phyloP scores from a whole-genome alignment of 2,113 vertebrate genomes.

The Halcyon malimbica region DNA sequence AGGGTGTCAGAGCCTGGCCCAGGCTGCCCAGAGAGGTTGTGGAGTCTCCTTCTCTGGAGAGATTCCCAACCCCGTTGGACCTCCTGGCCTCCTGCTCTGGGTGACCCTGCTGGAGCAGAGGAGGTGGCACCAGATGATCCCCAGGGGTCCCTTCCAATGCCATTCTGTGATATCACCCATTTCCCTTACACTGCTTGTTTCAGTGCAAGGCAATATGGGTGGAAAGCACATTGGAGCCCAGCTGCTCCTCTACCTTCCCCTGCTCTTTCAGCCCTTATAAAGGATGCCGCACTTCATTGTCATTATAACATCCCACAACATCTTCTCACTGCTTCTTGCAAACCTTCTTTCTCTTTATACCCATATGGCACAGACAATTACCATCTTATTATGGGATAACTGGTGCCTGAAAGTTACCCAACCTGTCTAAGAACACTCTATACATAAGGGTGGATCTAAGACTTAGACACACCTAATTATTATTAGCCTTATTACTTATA shows the following conservation, averaged over 20 bases:
- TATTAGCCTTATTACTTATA: background rate
- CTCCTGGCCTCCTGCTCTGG: too few relatives aligned
- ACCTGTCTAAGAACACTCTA: background rate
- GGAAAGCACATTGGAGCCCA: too few relatives aligned
- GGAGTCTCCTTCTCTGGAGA: too few relatives aligned
- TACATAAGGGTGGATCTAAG: background rate
- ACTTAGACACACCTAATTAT: constrained; percentile 7
- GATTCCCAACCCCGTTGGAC: too few relatives aligned
- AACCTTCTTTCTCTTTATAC: background rate
- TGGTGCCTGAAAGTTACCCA: background rate
- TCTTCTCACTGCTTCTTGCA: background rate
- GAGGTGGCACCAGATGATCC: background rate
- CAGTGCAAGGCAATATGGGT: too few relatives aligned
- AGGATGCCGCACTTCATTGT: background rate
- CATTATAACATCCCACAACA: background rate
- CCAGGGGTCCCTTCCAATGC: background rate
- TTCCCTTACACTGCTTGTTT: background rate
- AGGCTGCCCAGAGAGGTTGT: too few relatives aligned
- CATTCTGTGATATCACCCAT: background rate
- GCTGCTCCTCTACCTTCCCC: background rate
- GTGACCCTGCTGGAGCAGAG: background rate
- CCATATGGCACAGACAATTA: background rate
- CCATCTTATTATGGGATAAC: background rate
- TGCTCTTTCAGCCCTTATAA: background rate
- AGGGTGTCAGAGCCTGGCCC: background rate